phyloP scores from a whole-genome alignment of 2,888 invertebrate species.

The Melieria picta region DNA sequence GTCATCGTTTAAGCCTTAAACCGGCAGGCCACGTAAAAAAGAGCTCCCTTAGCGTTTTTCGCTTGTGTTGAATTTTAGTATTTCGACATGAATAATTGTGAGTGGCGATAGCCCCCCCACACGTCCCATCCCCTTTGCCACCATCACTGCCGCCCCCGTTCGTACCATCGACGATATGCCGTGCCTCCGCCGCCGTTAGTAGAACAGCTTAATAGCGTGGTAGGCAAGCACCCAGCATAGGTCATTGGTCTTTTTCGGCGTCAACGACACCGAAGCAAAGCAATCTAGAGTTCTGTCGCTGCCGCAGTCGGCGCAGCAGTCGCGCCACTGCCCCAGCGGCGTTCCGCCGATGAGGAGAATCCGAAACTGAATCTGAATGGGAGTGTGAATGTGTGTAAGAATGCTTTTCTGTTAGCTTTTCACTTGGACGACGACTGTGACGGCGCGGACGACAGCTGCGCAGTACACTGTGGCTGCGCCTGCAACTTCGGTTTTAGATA shows the following conservation, averaged over 20 bases:
- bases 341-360: not conserved
- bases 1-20: not conserved
- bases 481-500: conserved; percentile 18
- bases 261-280: conserved; percentile 59
- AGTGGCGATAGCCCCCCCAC: conserved; percentile 14
- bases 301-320: not conserved
- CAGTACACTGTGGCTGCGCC: conserved; percentile 4
- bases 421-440: conserved; percentile 25
- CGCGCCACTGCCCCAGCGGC: not conserved
- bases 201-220: conserved; percentile 38
- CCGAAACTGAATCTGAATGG: too few relatives aligned
- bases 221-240: conserved; percentile 56
- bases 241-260: conserved; percentile 66
- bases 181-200: conserved; percentile 33
- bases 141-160: not conserved
- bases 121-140: not conserved
- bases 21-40: not conserved
- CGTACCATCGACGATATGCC: not conserved
- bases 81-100: conserved; percentile 23
- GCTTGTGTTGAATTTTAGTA: not conserved
- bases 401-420: too few relatives aligned
- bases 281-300: conserved; percentile 33
- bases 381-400: too few relatives aligned
- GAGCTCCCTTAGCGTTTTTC: conserved; percentile 5
- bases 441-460: conserved; percentile 21